phyloP scores from a whole-genome alignment of 2,113 vertebrate species.

The Lichenostomus cassidix region DNA sequence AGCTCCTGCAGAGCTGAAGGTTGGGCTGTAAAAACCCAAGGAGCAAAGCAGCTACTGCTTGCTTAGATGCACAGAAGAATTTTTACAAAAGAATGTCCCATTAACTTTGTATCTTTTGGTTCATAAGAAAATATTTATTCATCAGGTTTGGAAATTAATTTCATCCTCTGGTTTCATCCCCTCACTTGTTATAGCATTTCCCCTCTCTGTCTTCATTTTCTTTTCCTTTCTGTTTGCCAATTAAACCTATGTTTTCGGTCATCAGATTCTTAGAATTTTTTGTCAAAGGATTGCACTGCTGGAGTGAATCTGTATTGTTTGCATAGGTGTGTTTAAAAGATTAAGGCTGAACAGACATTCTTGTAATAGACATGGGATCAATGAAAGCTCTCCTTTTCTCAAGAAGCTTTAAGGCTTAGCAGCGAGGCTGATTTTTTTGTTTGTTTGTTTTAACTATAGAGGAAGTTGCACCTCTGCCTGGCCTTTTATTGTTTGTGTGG shows the following conservation, averaged over 20 bases:
- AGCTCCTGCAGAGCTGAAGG: background rate
- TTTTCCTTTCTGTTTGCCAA: slow-evolving; percentile 2
- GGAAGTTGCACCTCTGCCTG: background rate
- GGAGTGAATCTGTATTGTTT: slow-evolving; percentile 28
- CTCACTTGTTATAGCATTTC: background rate
- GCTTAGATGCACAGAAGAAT: background rate
- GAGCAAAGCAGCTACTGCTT: background rate
- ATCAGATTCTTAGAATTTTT: background rate
- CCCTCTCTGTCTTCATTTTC: background rate
- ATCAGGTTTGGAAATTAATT: background rate
- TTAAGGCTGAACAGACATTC: slow-evolving; percentile 38
- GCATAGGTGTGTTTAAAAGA: slow-evolving; percentile 43
- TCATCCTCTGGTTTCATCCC: background rate
- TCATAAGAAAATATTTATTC: background rate
- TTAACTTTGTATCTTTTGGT: background rate
- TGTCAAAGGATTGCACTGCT: background rate
- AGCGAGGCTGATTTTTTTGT: background rate
- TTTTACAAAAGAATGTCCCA: background rate
- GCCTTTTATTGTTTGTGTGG: background rate
- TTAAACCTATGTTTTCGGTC: background rate
- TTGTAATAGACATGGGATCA: slow-evolving; percentile 26
- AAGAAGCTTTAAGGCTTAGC: slow-evolving; percentile 34
- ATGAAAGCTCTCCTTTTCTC: slow-evolving; percentile 30
- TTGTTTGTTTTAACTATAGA: slow-evolving; percentile 1
- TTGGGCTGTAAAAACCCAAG: background rate